phyloP scores from a whole-genome alignment of 2,113 vertebrate species.

The Martes martes region DNA sequence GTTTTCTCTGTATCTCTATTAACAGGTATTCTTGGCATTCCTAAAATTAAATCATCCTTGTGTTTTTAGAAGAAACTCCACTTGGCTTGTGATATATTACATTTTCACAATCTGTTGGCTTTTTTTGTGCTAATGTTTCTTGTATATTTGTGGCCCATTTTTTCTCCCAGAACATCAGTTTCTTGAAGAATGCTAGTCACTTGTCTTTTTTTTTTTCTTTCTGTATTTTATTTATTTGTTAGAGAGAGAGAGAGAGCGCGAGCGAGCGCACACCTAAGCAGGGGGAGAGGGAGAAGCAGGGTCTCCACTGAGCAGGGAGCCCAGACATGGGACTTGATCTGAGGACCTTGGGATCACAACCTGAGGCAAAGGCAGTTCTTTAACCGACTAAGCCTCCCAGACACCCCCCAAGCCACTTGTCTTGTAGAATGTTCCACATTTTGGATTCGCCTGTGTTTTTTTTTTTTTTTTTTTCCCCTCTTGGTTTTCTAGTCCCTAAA shows the following conservation, averaged over 20 bases:
- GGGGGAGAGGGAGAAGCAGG: too few relatives aligned
- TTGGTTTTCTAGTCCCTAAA: not conserved
- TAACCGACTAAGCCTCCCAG: too few relatives aligned
- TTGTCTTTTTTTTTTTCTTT: not conserved
- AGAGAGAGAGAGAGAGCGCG: too few relatives aligned
- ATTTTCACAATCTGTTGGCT: not conserved
- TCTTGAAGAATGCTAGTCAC: not conserved
- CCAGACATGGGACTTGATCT: too few relatives aligned
- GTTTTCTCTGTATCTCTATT: not conserved
- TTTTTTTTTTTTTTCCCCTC: not conserved
- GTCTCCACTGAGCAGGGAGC: too few relatives aligned
- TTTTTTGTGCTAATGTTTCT: not conserved
- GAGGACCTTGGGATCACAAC: too few relatives aligned
- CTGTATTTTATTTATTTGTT: too few relatives aligned
- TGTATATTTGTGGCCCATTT: not conserved
- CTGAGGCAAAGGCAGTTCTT: too few relatives aligned
- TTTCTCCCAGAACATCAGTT: not conserved
- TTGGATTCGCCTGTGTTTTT: not conserved
- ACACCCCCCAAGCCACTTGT: not conserved
- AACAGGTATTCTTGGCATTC: not conserved
- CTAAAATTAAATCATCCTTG: not conserved
- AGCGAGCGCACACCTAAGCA: too few relatives aligned
- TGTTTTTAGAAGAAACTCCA: not conserved
- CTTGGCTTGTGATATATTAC: not conserved
- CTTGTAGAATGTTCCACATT: not conserved